Percentiles rank a stretch among this genome's conserved stretches.
These are phyloP conservation scores for Paraplagusia blochii DNA, from an alignment of 2,113 vertebrate genomes.

Conservation along the genomic window DNA sequence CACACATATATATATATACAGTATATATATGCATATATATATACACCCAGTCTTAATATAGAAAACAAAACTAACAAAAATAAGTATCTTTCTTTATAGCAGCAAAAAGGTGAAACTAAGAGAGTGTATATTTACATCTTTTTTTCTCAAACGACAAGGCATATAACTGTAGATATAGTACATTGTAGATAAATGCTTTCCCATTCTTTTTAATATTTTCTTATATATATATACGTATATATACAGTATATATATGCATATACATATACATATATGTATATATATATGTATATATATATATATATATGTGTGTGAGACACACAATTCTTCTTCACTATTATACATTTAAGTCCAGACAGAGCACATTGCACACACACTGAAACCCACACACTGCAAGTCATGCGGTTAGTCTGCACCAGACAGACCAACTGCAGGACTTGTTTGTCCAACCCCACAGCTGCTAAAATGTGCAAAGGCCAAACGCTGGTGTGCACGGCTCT, in stretches of 20 bases:
- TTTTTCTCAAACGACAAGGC: conserved; percentile 68
- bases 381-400: conserved; percentile 1
- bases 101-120: conserved; percentile 74
- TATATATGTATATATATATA: conserved; percentile 30
- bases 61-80: conserved; percentile 78
- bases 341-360: conserved; percentile 44
- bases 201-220: too few relatives aligned
- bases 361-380: conserved; percentile 16
- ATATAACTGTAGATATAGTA: conserved; percentile 66
- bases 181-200: conserved; percentile 37
- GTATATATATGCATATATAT: conserved; percentile 14
- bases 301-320: conserved; percentile 1
- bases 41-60: conserved; percentile 69
- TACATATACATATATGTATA: neutral
- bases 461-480: conserved; percentile 46
- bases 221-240: too few relatives aligned
- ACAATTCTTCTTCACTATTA: conserved; percentile 26
- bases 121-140: conserved; percentile 71
- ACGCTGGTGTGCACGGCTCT: conserved; percentile 31
- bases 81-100: conserved; percentile 79
- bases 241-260: too few relatives aligned
- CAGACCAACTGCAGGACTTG: conserved; percentile 16
- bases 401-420: too few relatives aligned
- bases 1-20: conserved; percentile 16
- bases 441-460: conserved; percentile 40